Evolutionary conservation across 2,113 vertebrate species (phyloP), one percentile per base, ranked within the genome.

Genomic region (Lampris megalopsis): DNA sequence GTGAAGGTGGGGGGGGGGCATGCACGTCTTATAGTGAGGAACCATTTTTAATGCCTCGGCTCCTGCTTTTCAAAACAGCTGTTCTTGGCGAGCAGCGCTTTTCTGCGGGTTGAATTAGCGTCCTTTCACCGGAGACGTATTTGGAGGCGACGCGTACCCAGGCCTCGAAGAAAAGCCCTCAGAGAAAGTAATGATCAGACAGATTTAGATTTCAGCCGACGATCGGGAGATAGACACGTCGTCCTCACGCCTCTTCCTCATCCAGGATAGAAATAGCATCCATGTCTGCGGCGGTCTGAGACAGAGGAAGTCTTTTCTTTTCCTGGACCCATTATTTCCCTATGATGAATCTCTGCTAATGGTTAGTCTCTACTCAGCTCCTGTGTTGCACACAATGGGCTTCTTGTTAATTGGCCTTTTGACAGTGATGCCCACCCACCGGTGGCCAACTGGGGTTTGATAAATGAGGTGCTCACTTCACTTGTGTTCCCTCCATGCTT

Each of bases 391-490:
- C 83, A 79, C 90, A 76, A 86, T 88, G 80, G 85, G 85, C 73
- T 85, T 68, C 88, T 87, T 86, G 91, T 88, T 92, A 93, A 93
- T 91, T 93, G 91, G 88, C 90, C 88, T 80, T 90, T 89, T 87
- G 92, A 91, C 90, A 87, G 84, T 82, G 89, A 90, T 82, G 85
- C 90, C 89, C 88, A 90, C 89, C 90, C 91, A 90, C 86, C 2
- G 73, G 38, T 66, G 81, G 82, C 86, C 88, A 87, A 88, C 83
- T 80, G 89, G 89, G 88, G 84, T 83, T 89, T 91, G 86, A 90
- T 91, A 88, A 92, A 93, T 85, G 85, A 89, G 92, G 73, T 82
- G 79, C 84, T 91, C 82, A 62, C 70, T 70, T 82, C 84, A 43
- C 81, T 77, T 53, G 68, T 59, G 54, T 83, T 78, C 63, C 70